Evolutionary conservation across 1,140 invertebrate species (phyloP), one percentile per base, ranked within the genome.

Genomic region (Ruditapes philippinarum): DNA sequence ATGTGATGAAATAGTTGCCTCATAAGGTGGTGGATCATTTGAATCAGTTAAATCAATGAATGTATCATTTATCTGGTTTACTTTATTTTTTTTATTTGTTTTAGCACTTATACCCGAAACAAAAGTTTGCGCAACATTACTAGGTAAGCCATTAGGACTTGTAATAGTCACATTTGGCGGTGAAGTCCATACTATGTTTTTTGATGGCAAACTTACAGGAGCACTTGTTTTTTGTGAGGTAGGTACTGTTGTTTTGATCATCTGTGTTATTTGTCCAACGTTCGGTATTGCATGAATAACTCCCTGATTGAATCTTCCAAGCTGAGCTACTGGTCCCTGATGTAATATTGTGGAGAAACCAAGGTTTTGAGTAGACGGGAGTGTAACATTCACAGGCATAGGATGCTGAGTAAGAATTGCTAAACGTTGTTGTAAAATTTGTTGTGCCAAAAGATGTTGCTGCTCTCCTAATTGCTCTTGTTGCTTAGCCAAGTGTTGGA

Each of bases 41-140:
- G 70, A 62, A 12, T 86, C 84, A n/a, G 84, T 86, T 22, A 86
- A 49, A 62, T 86, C 84, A 7, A 86, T 86, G 33, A 86, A 86
- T 19, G 84, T 86, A 38, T 86, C 84, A 40, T 86, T 86, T 19
- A 76, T 57, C 3, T n/a, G 28, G 25, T n/a, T 76, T 33, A 22
- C 31, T 31, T 40, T 62, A 86, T 28, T 42, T 40, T 65, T 45
- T 25, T 22, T 14, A 28, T 40, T 40, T 31, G 73, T 28, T n/a
- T 33, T 31, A 28, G 49, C 22, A 12, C 57, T 86, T 36, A 60
- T n/a, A 45, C 38, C 36, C 0, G 80, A 45, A 65, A 28, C 40
- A 36, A 70, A 45, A 19, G 45, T 57, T 22, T 76, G 73, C 7
- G 84, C 49, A 22, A 65, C 70, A 22, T 14, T 76, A 28, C 70